Evolutionary conservation across 2,888 invertebrate species (phyloP).

Genomic region (Drosophila multiciliata): DNA sequence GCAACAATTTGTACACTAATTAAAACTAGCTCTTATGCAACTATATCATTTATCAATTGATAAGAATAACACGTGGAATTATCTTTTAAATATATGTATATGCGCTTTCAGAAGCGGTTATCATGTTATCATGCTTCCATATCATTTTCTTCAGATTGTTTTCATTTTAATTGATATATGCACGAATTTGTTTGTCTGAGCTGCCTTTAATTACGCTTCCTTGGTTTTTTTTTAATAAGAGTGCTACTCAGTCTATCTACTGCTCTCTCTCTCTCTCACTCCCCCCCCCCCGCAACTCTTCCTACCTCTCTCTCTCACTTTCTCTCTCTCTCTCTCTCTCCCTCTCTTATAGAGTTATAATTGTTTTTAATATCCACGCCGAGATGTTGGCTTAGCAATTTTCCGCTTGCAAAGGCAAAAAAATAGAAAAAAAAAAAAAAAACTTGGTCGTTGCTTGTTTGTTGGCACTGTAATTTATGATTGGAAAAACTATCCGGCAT

Average conservation of each 20-base stretch:
- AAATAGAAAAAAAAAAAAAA: slow-evolving; percentile 19
- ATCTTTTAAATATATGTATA: background rate
- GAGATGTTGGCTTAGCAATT: slow-evolving; percentile 50
- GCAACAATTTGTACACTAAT: background rate
- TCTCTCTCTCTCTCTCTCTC: background rate
- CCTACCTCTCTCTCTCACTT: background rate
- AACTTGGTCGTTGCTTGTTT: slow-evolving; percentile 29
- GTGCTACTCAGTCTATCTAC: background rate
- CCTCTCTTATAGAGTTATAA: slow-evolving; percentile 29
- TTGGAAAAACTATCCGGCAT: slow-evolving; percentile 68
- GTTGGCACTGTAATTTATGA: slow-evolving; percentile 53
- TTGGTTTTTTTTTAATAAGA: background rate
- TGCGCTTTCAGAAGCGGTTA: background rate
- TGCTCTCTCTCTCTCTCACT: too few species aligned
- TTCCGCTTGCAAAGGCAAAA: slow-evolving; percentile 32
- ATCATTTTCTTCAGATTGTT: background rate
- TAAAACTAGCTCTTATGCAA: background rate
- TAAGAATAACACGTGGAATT: background rate
- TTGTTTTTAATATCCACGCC: slow-evolving; percentile 53
- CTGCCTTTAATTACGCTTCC: background rate
- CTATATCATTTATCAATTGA: slow-evolving; percentile 19
- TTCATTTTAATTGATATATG: background rate
- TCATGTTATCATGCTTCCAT: background rate
- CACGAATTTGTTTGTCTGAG: background rate
- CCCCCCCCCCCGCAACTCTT: background rate